Evolutionary conservation across 92 coral and sea anemone species (phyloP), one percentile per base, ranked within the genome.

Genomic region (Epizoanthus scotinus): DNA sequence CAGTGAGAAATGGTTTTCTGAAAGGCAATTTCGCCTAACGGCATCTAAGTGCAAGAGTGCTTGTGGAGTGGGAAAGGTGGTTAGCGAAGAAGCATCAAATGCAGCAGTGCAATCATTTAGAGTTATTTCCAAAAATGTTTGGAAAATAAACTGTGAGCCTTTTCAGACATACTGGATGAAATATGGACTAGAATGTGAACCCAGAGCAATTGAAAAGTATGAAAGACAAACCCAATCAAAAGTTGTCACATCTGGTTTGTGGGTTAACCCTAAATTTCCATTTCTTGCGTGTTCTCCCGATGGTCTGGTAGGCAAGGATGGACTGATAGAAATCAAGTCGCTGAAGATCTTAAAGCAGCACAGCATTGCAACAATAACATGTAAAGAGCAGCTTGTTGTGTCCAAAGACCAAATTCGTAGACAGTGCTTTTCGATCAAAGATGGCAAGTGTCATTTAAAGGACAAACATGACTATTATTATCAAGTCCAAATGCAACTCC

Each of bases 211-310:
- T n/a, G 53, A 12, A 17, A 83, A 87, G 67, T 87, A 83, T 28
- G 78, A 87, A 72, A 38, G 71, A 25, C 44, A 50, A 38, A 71
- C 83, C 15, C 25, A 49, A 15, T 2, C 2, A 9, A 83, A 74
- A 67, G 87, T 87, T 28, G 0, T 17, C 15, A n/a, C 36, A 2
- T 42, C 85, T 36, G 91, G 91, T 18, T 34, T 87, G 21, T 83
- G 91, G 91, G 82, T 87, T 6, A 83, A 87, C 83, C 91, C 87
- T 3, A 83, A 77, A 53, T 82, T n/a, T n/a, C n/a, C n/a, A n/a
- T n/a, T n/a, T n/a, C n/a, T n/a, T n/a, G n/a, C n/a, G n/a, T n/a
- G n/a, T 87, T 38, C 84, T 13, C 90, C 86, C 15, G 84, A 87
- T 58, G 86, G 90, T 3, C 80, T 83, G 5, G 65, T 83, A 13